Base-by-base conservation (phyloP, 2,888 invertebrate genomes). In the Spicauda simplicius region DNA sequence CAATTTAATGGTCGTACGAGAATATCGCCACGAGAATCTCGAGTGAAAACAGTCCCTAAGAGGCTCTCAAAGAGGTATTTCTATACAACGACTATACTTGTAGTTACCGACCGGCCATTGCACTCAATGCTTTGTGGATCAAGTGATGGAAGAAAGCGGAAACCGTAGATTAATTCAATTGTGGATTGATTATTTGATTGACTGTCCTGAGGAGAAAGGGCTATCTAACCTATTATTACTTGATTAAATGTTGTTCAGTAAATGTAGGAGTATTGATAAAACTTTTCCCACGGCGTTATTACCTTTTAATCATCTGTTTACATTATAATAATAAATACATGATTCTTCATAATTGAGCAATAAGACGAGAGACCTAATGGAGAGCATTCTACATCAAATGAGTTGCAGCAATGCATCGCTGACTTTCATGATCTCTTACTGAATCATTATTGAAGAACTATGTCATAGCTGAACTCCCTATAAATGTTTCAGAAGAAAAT, bases 11-110 rank as follows among this genome's bases (percentile, higher is more conserved):
- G 58, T 30, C 60, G 18, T 8, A 37, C 53, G 37, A 30, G 59
- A 53, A 53, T 61, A 61, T 61, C 37, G 52, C 58, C 6, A 33
- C 52, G 18, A 14, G 61, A 53, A 61, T 61, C 61, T 61, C 37
- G n/a, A 61, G 61, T 61, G 61, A 61, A 61, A 61, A 61, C 20
- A 61, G 61, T 61, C 61, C 53, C 53, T 19, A 18, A 53, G 61
- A 53, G 61, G 53, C 52, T 53, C 53, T 60, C 37, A 59, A 61
- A 41, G 63, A 63, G 55, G 55, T 48, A 63, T 48, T 55, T 56
- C 54, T 55, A 63, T 45, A 63, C 55, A 7, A 56, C 25, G 25
- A 25, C 48, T 55, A 25, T 14, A 18, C 37, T 12, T 20, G 48
- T 53, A 53, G 25, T 25, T 25, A 25, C 25, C 25, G 50, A 25